These are phyloP conservation scores for Leptarthrus brevirostris DNA, from an alignment of 2,888 invertebrate species.

Conservation along the genomic window DNA sequence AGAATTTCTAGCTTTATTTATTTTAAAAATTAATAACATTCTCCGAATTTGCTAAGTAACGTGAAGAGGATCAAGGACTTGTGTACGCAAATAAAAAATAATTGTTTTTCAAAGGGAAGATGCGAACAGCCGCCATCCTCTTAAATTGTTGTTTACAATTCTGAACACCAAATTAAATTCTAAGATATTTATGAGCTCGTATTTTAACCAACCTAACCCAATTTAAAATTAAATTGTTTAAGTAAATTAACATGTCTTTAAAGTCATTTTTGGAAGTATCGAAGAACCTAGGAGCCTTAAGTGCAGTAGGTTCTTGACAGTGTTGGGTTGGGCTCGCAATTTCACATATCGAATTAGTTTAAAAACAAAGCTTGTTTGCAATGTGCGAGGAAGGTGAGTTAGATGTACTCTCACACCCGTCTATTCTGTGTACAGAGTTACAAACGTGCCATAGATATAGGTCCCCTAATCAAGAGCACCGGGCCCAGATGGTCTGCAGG, in stretches of 20 bases:
- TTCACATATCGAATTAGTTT: neutral
- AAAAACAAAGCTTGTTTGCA: neutral
- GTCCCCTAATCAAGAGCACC: neutral
- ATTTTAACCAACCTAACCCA: constrained; percentile 32
- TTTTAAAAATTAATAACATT: too few relatives aligned
- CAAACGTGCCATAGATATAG: neutral
- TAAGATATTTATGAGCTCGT: constrained; percentile 27
- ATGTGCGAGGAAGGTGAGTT: neutral
- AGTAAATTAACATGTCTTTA: constrained; percentile 25
- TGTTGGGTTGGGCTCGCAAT: neutral
- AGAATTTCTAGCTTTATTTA: too few relatives aligned
- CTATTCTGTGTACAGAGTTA: neutral
- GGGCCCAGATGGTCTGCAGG: neutral
- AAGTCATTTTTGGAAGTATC: neutral
- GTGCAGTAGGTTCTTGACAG: neutral
- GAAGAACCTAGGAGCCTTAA: neutral
- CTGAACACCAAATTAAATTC: constrained; percentile 34
- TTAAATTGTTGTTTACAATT: too few relatives aligned
- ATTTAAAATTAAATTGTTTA: constrained; percentile 45
- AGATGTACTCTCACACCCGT: neutral
- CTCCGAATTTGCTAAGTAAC: too few relatives aligned
- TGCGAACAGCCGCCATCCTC: neutral
- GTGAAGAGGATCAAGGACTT: too few relatives aligned
- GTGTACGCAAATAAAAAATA: neutral
- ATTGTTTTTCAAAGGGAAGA: neutral